Evolutionary conservation across 2,797 vertebrate species (phyloP), one percentile per base, ranked within the genome.

Genomic region (Tragelaphus eurycerus): DNA sequence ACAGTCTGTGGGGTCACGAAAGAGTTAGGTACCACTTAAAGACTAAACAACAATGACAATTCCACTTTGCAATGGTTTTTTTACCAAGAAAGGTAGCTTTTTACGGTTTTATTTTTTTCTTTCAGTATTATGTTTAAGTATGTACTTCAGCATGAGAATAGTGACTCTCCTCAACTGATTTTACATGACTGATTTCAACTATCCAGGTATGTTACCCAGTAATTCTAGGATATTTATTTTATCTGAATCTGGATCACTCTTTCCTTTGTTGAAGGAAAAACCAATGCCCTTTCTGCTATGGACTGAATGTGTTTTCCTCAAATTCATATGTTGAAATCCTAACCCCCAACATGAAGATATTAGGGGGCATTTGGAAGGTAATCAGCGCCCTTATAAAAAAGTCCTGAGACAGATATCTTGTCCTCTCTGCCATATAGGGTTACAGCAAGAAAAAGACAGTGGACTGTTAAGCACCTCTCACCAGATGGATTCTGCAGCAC

Each of bases 61-160:
- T 74, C 38, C 12, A 25, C 21, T 74, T 25, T 94, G 27, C 52
- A 97, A 62, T 90, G 91, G n/a, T 94, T 94, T 97, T 97, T 87
- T 95, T 64, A 96, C 64, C 48, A 92, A 92, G 60, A 95, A 97
- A 93, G 86, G 62, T 93, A 86, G 15, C 50, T 62, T 96, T 94
- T 89, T 84, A 25, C 4, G 34, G 96, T 97, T 97, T 95, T 86
- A 52, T 86, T 79, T 86, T 97, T 94, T 97, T n/a, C 57, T 95
- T 19, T 78, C 90, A 97, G 46, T 93, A 90, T 94, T 67, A 96
- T 46, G 1, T 96, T 98, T 64, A 97, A 89, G 88, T 93, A 97
- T 96, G 82, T 97, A 88, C 92, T 95, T 78, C 25, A 55, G 67
- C 46, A 93, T 38, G 48, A 55, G 62, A 76, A 79, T 97, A 97